Base-by-base conservation (phyloP, 2,888 invertebrate species). In the Octonoba sinensis region DNA sequence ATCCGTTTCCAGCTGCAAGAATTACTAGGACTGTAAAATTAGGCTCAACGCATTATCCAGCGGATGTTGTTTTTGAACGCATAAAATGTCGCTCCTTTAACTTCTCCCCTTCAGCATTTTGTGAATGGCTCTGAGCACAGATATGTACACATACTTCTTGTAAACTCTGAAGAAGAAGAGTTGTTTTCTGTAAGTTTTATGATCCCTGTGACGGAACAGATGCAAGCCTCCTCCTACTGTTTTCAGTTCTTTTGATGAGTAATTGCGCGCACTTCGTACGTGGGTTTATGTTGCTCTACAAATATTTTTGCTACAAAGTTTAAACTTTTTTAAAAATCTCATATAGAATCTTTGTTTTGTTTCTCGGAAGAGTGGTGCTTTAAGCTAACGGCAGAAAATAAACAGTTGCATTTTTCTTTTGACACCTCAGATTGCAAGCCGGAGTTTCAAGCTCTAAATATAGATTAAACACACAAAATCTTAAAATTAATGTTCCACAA, bases 1-100 rank as follows among this genome's bases (percentile, higher is more conserved):
- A 51, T 71, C 77, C 22, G 49, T 56, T 70, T 78, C 59, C 78
- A 79, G 78, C 78, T 79, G 78, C 78, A 72, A 79, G 72, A 79
- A 79, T 79, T 66, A 72, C 78, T 54, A 59, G 49, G 66, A 72
- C 66, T 72, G 67, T 72, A 79, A 72, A 79, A 79, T 79, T 66
- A 72, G 72, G 57, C 60, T 36, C 49, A 18, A 20, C 51, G 59
- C 36, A 66, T 76, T 66, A 69, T 46, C 15, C 57, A 49, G 59
- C 77, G 77, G 72, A 72, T 79, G 78, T 79, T 79, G 72, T 79
- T 79, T 67, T 66, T 66, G 36, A 66, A 66, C 71, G 71, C 49
- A 65, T 65, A 65, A 76, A 76, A 76, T 54, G 36, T 54, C 59
- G 46, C 36, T 18, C 22, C 65, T 36, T n/a, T n/a, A 24, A 62